Base-by-base conservation (phyloP, 2,888 invertebrate species). In the Eustalomyia histrio region DNA sequence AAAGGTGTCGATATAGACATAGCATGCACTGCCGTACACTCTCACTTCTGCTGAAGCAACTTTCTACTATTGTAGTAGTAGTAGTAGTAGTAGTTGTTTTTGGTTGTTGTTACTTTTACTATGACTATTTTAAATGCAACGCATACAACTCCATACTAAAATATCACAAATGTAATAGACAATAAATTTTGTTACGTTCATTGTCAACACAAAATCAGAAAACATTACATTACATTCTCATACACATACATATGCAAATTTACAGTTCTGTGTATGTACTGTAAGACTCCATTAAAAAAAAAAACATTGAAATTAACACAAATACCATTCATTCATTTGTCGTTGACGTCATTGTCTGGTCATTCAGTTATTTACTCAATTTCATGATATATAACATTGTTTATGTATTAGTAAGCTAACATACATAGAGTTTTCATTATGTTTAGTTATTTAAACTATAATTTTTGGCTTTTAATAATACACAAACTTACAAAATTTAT, bases 191-290 rank as follows among this genome's bases (percentile, higher is more conserved):
- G 69, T 76, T 76, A 76, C 73, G 81, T 67, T 81, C 75, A 73
- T 80, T 83, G 83, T 83, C 83, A 83, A 85, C 86, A 81, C 86
- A 86, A 87, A 88, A 87, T 87, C 88, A 88, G 6, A 88, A 88
- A 81, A 82, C 83, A 84, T 82, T 80, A 79, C 76, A 29, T 82
- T 72, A 61, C 76, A 57, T 58, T 29, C 65, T 60, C 57, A 74
- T 29, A 69, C 50, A 65, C 12, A 29, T 16, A 63, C 16, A 52
- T 10, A 14, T 9, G 18, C 61, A 29, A 29, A 29, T 29, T 47
- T 47, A 16, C 16, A 63, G 7, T 17, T 10, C 17, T 17, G 10
- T 18, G 12, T 12, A 17, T 5, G 33, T 17, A 24, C 24, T 29
- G 29, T 29, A 29, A 29, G 7, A 1, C 7, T 29, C 7, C n/a